Evolutionary conservation across 2,888 invertebrate genomes (phyloP).

Genomic region (Colletes collaris): DNA sequence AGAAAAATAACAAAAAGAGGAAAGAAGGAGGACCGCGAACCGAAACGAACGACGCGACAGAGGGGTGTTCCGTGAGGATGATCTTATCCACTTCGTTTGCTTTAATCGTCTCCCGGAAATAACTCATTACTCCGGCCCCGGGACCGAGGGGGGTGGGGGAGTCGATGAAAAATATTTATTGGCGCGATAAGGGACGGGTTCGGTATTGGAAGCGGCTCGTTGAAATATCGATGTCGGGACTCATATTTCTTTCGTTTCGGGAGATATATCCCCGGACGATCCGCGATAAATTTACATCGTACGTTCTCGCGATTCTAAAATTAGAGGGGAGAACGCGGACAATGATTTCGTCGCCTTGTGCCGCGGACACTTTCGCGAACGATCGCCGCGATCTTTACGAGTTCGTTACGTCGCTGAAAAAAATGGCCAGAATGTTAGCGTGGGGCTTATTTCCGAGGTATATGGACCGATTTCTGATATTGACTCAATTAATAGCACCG

Average conservation of each 20-base stretch:
- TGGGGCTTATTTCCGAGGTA: too few species aligned
- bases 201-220: conserved; percentile 41
- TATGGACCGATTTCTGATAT: too few species aligned
- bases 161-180: conserved; percentile 53
- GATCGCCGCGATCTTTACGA: too few species aligned
- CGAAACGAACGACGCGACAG: conserved; percentile 34
- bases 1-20: neutral
- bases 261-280: conserved; percentile 22
- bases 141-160: neutral
- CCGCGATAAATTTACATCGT: conserved; percentile 43
- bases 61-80: conserved; percentile 11
- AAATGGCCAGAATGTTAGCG: too few species aligned
- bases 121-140: conserved; percentile 32
- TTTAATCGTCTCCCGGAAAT: conserved; percentile 52
- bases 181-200: conserved; percentile 46
- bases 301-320: conserved; percentile 7
- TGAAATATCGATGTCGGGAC: conserved; percentile 50
- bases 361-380: too few species aligned
- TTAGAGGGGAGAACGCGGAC: neutral
- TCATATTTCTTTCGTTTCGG: conserved; percentile 37
- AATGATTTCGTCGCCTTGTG: conserved; percentile 22
- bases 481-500: too few species aligned
- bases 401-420: too few species aligned
- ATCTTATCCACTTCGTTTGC: conserved; percentile 42
- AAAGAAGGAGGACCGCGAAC: conserved; percentile 2